Evolutionary conservation across 2,797 vertebrate species (phyloP).

Genomic region (Morelia viridis): DNA sequence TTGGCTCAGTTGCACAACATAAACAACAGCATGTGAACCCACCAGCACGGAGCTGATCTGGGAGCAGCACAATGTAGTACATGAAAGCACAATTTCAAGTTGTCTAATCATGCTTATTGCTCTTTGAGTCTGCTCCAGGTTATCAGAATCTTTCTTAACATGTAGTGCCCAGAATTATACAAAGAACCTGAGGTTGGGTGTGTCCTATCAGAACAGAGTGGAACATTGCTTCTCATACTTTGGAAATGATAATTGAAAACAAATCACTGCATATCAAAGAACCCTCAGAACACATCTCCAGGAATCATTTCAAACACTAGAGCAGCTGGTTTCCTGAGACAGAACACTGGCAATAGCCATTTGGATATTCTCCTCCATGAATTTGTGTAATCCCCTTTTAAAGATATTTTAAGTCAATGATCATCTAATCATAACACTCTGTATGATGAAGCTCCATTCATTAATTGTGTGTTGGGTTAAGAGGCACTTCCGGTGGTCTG

Average conservation of each 20-base stretch:
- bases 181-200: not conserved
- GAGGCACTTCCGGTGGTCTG: not conserved
- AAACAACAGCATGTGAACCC: not conserved
- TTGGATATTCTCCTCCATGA: not conserved
- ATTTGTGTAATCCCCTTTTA: not conserved
- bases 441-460: not conserved
- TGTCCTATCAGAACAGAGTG: not conserved
- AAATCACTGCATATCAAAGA: no score
- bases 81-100: not conserved
- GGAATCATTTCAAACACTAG: not conserved
- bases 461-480: not conserved
- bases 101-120: not conserved
- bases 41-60: not conserved
- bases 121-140: not conserved
- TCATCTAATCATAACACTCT: not conserved
- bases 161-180: not conserved
- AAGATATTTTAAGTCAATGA: not conserved
- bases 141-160: not conserved
- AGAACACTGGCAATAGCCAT: not conserved
- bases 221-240: conserved; percentile 27
- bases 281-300: not conserved
- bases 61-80: not conserved
- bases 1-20: not conserved
- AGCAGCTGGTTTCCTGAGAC: not conserved
- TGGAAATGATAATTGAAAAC: not conserved